Percentiles rank a stretch among this genome's conserved stretches.
Evolutionary conservation across 2,113 vertebrate genomes (phyloP).

Genomic region (Gadus macrocephalus): DNA sequence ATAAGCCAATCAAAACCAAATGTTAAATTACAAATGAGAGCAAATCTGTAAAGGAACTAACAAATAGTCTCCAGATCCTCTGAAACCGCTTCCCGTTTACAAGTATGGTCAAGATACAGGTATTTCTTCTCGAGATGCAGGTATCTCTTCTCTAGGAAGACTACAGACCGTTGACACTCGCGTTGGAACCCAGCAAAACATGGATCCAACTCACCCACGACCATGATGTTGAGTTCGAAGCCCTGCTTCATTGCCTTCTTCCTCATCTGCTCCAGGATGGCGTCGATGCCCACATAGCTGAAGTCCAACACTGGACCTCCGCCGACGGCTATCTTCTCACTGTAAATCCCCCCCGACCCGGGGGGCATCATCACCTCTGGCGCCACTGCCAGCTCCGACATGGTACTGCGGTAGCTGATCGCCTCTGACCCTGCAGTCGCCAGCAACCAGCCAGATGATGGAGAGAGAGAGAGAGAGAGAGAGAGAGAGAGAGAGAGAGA

Average conservation of each 20-base stretch:
- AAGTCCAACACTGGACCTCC: conserved; percentile 76
- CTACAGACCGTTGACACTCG: neutral
- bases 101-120: too few relatives aligned
- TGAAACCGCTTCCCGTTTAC: too few relatives aligned
- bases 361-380: conserved; percentile 54
- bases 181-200: neutral
- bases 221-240: conserved; percentile 97
- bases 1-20: too few relatives aligned
- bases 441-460: neutral
- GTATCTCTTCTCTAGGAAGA: too few relatives aligned
- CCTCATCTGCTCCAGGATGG: conserved; percentile 98
- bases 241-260: conserved; percentile 99
- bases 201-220: conserved; percentile 56
- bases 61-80: too few relatives aligned
- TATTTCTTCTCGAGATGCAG: too few relatives aligned
- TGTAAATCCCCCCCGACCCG: conserved; percentile 54
- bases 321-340: conserved; percentile 66
- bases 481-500: conserved; percentile 14
- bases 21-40: too few relatives aligned
- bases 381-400: conserved; percentile 77
- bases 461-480: conserved; percentile 6
- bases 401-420: conserved; percentile 72
- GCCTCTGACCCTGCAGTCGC: conserved; percentile 62
- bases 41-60: too few relatives aligned
- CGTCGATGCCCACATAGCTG: conserved; percentile 94